Evolutionary conservation across 2,888 invertebrate genomes (phyloP).

Genomic region (Lysandra coridon): DNA sequence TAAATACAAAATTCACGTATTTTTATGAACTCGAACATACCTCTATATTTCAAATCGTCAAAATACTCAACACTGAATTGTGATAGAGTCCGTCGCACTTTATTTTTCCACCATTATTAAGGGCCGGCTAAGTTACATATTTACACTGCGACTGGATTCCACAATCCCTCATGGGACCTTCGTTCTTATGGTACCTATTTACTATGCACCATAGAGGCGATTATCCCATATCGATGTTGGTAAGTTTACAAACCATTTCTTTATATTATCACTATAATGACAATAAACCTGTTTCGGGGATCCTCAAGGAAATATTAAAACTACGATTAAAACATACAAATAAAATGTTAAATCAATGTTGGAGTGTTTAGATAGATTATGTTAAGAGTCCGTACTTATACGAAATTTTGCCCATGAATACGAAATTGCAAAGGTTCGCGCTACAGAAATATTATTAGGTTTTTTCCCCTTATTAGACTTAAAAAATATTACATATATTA

Average conservation of each 20-base stretch:
- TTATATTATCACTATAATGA: constrained; percentile 56
- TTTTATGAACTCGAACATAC: no score
- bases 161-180: not conserved
- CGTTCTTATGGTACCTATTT: not conserved
- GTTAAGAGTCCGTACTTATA: not conserved
- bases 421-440: no score
- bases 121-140: constrained; percentile 23
- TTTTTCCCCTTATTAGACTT: no score
- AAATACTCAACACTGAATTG: not conserved
- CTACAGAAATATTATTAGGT: no score
- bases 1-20: no score
- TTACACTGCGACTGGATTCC: constrained; percentile 15
- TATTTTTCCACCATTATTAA: constrained; percentile 18
- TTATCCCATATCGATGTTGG: constrained; percentile 24
- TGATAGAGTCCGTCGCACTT: not conserved
- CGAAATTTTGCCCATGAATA: no score
- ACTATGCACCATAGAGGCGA: not conserved
- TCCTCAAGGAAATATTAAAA: constrained; percentile 34
- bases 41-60: not conserved
- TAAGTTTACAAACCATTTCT: constrained; percentile 56
- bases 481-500: no score
- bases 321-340: not conserved
- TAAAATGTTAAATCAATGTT: not conserved
- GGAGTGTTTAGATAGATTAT: not conserved
- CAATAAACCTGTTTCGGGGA: constrained; percentile 47